Percentiles rank a stretch among this genome's conserved stretches.
These are phyloP conservation scores for Lumbricus terrestris DNA, from an alignment of 2,888 invertebrate genomes.

Conservation along the genomic window DNA sequence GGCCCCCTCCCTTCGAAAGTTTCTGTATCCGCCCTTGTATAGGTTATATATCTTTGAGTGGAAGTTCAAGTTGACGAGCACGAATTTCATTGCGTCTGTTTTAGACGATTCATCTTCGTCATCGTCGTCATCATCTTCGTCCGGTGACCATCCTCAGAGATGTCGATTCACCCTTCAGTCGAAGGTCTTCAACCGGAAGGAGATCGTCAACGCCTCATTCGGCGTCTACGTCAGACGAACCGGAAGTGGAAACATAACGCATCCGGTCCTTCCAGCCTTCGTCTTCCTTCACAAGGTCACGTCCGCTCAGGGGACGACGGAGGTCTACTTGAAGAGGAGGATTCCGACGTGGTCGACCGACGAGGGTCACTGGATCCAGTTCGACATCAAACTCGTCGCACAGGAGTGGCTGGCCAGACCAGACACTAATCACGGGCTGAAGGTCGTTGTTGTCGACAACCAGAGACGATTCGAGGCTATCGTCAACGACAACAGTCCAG, in stretches of 20 bases:
- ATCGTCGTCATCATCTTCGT: not conserved
- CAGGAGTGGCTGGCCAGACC: not conserved
- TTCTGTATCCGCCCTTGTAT: too few species aligned
- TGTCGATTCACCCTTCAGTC: not conserved
- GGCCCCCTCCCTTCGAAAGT: too few species aligned
- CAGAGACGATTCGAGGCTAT: not conserved
- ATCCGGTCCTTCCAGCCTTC: not conserved
- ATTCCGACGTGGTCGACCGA: not conserved
- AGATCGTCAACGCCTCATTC: not conserved
- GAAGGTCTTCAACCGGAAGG: not conserved
- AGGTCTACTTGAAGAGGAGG: conserved; percentile 10
- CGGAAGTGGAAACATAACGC: not conserved
- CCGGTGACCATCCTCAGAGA: not conserved
- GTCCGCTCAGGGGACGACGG: not conserved
- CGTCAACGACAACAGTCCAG: not conserved
- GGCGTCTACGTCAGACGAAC: not conserved
- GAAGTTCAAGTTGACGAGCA: not conserved
- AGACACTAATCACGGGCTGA: conserved; percentile 4
- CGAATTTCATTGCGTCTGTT: not conserved
- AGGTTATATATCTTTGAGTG: too few species aligned
- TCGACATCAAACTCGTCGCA: not conserved
- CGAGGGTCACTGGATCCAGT: not conserved
- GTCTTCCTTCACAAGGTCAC: conserved; percentile 9
- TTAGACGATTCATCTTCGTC: not conserved
- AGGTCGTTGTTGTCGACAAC: not conserved